These are phyloP conservation scores for Esox niger DNA, from an alignment of 2,113 vertebrate genomes.

Conservation along the genomic window DNA sequence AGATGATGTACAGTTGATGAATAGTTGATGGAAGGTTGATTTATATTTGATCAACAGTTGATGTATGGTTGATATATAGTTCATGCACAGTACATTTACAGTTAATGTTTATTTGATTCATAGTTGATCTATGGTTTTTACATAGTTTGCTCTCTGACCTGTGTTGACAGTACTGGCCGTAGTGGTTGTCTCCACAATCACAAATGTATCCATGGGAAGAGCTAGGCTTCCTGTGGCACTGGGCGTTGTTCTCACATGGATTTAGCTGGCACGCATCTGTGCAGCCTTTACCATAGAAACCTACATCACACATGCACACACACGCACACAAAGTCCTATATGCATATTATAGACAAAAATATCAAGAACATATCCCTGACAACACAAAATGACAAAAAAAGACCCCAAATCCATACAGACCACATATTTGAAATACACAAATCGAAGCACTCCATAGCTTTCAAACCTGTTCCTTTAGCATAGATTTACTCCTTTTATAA, in stretches of 20 bases:
- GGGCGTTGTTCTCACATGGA: conserved; percentile 93
- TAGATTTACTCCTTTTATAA: not conserved
- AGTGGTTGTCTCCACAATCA: conserved; percentile 87
- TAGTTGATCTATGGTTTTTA: not conserved
- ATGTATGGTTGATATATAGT: no score
- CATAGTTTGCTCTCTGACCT: conserved; percentile 72
- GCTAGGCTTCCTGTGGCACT: conserved; percentile 84
- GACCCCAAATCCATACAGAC: not conserved
- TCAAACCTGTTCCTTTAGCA: not conserved
- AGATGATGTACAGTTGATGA: no score
- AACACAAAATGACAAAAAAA: not conserved
- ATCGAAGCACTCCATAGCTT: no score
- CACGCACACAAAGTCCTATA: not conserved
- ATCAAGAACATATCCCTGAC: not conserved
- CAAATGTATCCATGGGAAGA: conserved; percentile 87
- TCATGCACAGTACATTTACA: no score
- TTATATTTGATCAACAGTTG: no score
- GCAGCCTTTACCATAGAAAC: conserved; percentile 88
- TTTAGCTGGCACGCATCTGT: conserved; percentile 90
- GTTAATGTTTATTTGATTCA: no score
- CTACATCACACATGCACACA: conserved; percentile 55
- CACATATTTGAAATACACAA: no score
- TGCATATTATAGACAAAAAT: not conserved
- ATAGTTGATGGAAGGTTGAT: no score
- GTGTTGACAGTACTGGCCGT: conserved; percentile 95